A percentile compares a stretch with the other conserved stretches of the same genome.
Evolutionary conservation across 35 echinoderm and acorn worm species (phyloP).

Genomic region (Chiridota heheva): DNA sequence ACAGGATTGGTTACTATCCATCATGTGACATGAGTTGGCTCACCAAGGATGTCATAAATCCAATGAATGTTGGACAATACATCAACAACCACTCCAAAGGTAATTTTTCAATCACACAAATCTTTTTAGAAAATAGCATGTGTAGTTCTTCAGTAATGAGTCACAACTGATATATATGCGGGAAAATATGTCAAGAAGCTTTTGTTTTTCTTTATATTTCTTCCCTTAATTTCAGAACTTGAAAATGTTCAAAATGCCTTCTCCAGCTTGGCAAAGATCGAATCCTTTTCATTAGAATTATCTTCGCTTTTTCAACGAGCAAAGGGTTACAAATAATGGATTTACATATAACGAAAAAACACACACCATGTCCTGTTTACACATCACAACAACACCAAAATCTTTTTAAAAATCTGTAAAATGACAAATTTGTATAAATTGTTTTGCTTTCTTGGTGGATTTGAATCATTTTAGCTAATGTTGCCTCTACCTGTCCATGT

Average conservation of each 20-base stretch:
- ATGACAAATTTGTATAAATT: too few relatives aligned
- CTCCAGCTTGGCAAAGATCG: too few relatives aligned
- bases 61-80: constrained; percentile 84
- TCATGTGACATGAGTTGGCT: constrained; percentile 66
- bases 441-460: too few relatives aligned
- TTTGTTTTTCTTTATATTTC: too few relatives aligned
- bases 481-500: too few relatives aligned
- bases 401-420: background rate
- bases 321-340: background rate
- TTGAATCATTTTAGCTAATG: too few relatives aligned
- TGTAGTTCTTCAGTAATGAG: background rate
- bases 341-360: background rate
- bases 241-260: too few relatives aligned
- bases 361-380: background rate
- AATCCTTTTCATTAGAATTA: too few relatives aligned
- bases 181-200: background rate
- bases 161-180: background rate
- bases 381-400: background rate
- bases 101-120: background rate
- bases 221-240: too few relatives aligned
- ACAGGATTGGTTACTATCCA: constrained; percentile 69
- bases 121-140: background rate
- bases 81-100: constrained; percentile 91
- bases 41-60: constrained; percentile 62
- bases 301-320: too few relatives aligned